Evolutionary conservation across 37 sponge, comb jelly and placozoan genomes (phyloP).

Genomic region (Diacarnus erythraeanus): DNA sequence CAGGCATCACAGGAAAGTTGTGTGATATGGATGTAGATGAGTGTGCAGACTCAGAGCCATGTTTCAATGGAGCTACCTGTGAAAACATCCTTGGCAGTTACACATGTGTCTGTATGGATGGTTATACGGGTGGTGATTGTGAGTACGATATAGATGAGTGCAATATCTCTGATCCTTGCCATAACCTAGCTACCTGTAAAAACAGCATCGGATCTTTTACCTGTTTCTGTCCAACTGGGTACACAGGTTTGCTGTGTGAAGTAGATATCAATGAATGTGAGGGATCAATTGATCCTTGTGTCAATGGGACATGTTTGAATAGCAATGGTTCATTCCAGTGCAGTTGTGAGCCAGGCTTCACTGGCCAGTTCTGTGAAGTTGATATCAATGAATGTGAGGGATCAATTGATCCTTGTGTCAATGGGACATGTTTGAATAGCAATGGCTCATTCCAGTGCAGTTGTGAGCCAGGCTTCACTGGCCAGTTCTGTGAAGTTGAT

Average conservation of each 20-base stretch:
- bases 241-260: conserved; percentile 54
- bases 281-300: conserved; percentile 3
- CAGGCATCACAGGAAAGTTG: conserved; percentile 32
- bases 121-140: conserved; percentile 64
- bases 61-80: conserved; percentile 53
- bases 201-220: conserved; percentile 37
- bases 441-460: conserved; percentile 15
- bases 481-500: conserved; percentile 29
- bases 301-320: conserved; percentile 39
- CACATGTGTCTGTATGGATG: conserved; percentile 34
- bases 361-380: conserved; percentile 47
- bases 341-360: conserved; percentile 36
- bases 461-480: conserved; percentile 40
- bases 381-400: conserved; percentile 51
- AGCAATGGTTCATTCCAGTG: conserved; percentile 19
- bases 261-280: conserved; percentile 47
- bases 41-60: conserved; percentile 27
- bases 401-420: conserved; percentile 15
- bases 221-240: conserved; percentile 43
- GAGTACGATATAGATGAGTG: conserved; percentile 39
- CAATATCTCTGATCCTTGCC: conserved; percentile 35
- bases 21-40: conserved; percentile 27
- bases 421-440: conserved; percentile 31
- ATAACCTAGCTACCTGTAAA: conserved; percentile 46
- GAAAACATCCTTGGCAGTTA: background rate